Conservation (phyloP, 1,140 invertebrate species). For the Medauroidea extradentata region DNA sequence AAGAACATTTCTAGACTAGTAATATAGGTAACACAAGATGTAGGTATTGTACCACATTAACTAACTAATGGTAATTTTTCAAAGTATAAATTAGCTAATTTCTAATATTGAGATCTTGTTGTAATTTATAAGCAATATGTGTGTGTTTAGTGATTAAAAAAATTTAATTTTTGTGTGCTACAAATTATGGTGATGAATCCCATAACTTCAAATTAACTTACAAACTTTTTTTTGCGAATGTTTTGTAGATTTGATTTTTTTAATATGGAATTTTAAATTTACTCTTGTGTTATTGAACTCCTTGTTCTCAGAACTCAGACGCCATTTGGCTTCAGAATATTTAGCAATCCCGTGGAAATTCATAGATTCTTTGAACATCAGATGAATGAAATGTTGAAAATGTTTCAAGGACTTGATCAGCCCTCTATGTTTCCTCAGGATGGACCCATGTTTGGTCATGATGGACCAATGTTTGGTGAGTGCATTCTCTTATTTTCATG, state of each 20-base stretch:
- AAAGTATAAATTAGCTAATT: too few relatives aligned
- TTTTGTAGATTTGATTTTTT: too few relatives aligned
- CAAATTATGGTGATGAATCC: too few relatives aligned
- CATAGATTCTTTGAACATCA: conserved; percentile 10
- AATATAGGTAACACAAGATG: too few relatives aligned
- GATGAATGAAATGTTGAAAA: conserved; percentile 3
- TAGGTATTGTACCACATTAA: too few relatives aligned
- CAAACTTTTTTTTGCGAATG: background rate
- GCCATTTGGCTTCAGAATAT: conserved; percentile 4
- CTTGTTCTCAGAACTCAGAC: background rate
- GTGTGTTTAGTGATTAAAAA: too few relatives aligned
- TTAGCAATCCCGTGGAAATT: conserved; percentile 11
- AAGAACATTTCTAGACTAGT: too few relatives aligned
- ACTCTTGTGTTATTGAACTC: background rate
- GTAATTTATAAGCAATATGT: too few relatives aligned
- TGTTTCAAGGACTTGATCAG: background rate
- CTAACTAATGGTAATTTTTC: too few relatives aligned
- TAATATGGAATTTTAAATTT: background rate
- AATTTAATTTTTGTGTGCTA: background rate
- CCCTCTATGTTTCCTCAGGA: background rate
- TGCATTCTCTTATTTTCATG: too few relatives aligned
- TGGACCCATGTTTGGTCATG: background rate
- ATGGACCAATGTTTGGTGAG: background rate
- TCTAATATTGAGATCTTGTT: too few relatives aligned
- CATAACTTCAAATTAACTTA: background rate